A percentile compares a stretch with the other conserved stretches of the same genome.
These are phyloP conservation scores for Stichopus chloronotus DNA, from an alignment of 35 echinoderm and acorn worm genomes.

Conservation along the genomic window DNA sequence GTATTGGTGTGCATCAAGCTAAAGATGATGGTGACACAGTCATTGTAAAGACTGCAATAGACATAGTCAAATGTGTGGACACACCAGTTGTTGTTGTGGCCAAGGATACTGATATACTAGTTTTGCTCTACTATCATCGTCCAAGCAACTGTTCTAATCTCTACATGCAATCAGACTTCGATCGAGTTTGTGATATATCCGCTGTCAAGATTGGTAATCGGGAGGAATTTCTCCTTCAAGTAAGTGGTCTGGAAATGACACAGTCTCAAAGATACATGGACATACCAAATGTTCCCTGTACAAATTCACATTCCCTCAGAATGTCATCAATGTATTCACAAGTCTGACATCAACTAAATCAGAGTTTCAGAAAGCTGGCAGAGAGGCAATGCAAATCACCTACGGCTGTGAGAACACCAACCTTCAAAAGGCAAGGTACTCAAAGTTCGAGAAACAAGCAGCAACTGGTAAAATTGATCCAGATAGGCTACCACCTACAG, in stretches of 20 bases:
- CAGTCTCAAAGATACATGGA: too few species aligned
- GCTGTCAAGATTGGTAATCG: too few species aligned
- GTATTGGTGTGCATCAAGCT: slow-evolving; percentile 73
- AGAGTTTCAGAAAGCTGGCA: slow-evolving; percentile 48
- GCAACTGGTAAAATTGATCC: slow-evolving; percentile 58
- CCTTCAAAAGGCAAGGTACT: slow-evolving; percentile 57
- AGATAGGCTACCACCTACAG: slow-evolving; percentile 16
- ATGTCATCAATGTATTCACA: too few species aligned
- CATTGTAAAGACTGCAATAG: slow-evolving; percentile 71
- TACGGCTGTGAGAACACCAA: slow-evolving; percentile 56
- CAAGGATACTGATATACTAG: slow-evolving; percentile 70
- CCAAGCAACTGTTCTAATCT: slow-evolving; percentile 26
- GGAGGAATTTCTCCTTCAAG: too few species aligned
- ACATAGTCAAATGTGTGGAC: slow-evolving; percentile 44
- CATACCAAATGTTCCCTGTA: too few species aligned
- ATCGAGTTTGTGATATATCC: too few species aligned
- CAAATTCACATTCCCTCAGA: too few species aligned
- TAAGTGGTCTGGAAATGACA: too few species aligned
- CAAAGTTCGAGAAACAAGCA: slow-evolving; percentile 59
- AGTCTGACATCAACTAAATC: too few species aligned
- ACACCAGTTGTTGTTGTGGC: slow-evolving; percentile 58
- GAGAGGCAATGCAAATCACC: slow-evolving; percentile 35
- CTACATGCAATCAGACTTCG: too few species aligned
- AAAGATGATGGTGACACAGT: slow-evolving; percentile 72
- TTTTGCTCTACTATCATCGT: slow-evolving; percentile 69